Percentiles rank a stretch among this genome's conserved stretches.
These are phyloP conservation scores for Melieria omissa DNA, from an alignment of 2,888 invertebrate genomes.

Conservation along the genomic window DNA sequence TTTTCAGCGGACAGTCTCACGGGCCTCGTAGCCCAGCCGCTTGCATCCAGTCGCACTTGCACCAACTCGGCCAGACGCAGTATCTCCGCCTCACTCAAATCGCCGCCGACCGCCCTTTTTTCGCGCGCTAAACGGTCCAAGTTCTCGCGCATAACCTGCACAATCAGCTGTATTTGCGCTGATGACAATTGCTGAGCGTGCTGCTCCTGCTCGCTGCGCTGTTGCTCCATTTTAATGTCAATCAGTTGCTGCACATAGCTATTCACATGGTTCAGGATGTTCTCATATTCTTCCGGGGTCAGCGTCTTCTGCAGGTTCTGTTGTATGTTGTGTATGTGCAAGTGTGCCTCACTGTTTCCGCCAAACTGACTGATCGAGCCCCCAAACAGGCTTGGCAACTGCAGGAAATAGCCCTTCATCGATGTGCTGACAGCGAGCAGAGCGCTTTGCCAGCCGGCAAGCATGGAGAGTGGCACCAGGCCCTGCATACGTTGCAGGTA, in stretches of 20 bases:
- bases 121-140: slow-evolving; percentile 50
- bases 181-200: slow-evolving; percentile 43
- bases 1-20: slow-evolving; percentile 60
- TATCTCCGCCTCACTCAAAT: slow-evolving; percentile 54
- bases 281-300: slow-evolving; percentile 61
- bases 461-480: slow-evolving; percentile 57
- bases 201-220: slow-evolving; percentile 38
- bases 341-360: slow-evolving; percentile 37
- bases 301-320: slow-evolving; percentile 56
- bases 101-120: slow-evolving; percentile 40
- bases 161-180: slow-evolving; percentile 56
- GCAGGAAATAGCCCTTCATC: slow-evolving; percentile 45
- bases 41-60: slow-evolving; percentile 49
- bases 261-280: slow-evolving; percentile 63
- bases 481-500: slow-evolving; percentile 51
- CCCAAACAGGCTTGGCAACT: slow-evolving; percentile 38
- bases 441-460: slow-evolving; percentile 51
- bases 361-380: slow-evolving; percentile 31
- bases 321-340: slow-evolving; percentile 51
- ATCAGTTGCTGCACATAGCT: slow-evolving; percentile 63
- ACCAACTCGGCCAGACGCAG: slow-evolving; percentile 58
- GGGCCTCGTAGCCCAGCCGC: slow-evolving; percentile 41
- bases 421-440: slow-evolving; percentile 46
- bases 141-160: slow-evolving; percentile 58
- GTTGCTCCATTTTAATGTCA: slow-evolving; percentile 57